These are phyloP conservation scores for Peromyscus eremicus DNA, from an alignment of 2,797 vertebrate genomes.

Conservation along the genomic window DNA sequence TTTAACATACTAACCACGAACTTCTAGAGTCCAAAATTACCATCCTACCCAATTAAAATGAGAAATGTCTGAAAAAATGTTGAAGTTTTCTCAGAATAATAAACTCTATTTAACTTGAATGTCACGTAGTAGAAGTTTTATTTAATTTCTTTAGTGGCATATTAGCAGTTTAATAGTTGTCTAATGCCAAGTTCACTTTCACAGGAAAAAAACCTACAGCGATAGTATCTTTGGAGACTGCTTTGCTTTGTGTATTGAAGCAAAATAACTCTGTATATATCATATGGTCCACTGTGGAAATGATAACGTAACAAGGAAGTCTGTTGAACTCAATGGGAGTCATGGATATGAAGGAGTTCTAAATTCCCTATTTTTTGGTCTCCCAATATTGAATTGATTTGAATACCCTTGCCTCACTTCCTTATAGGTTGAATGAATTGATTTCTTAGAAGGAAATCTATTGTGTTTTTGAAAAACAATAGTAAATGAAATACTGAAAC, in stretches of 20 bases:
- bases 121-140: background rate
- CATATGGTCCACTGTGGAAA: background rate
- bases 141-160: constrained; percentile 26
- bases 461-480: background rate
- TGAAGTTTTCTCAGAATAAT: background rate
- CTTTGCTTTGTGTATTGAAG: constrained; percentile 18
- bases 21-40: constrained; percentile 22
- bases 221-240: background rate
- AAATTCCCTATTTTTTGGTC: background rate
- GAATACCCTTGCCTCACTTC: background rate
- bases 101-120: constrained; percentile 25
- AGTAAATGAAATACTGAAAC: background rate
- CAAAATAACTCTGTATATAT: background rate
- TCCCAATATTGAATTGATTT: background rate
- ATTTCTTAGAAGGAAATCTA: background rate
- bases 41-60: background rate
- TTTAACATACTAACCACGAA: background rate
- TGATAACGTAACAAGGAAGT: background rate
- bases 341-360: background rate
- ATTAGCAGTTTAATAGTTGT: constrained; percentile 30
- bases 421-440: background rate
- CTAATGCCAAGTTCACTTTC: background rate
- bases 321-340: background rate
- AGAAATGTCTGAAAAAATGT: constrained; percentile 7
- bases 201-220: constrained; percentile 10